Conservation (phyloP, 2,797 vertebrate genomes). For the Rhyacichthys aspro region DNA sequence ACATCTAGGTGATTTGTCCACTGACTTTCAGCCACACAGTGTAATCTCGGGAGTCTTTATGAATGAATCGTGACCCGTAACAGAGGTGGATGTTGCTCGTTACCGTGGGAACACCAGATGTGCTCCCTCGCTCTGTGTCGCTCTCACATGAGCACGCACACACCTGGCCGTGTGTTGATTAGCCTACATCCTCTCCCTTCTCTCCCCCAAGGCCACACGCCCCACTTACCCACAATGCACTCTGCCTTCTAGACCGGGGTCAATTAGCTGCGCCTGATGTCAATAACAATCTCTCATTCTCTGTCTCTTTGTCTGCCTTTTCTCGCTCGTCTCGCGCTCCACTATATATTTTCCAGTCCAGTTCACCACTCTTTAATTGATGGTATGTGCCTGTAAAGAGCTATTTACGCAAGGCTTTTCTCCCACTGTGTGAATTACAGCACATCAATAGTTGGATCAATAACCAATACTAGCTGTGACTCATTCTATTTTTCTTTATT, state of each 20-base stretch:
- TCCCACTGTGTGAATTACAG: slow-evolving; percentile 23
- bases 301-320: slow-evolving; percentile 3
- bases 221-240: slow-evolving; percentile 79
- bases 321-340: slow-evolving; percentile 12
- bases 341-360: slow-evolving; percentile 13
- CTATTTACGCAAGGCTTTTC: slow-evolving; percentile 23
- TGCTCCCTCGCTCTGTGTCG: slow-evolving; percentile 24
- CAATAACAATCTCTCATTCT: slow-evolving; percentile 52
- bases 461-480: slow-evolving; percentile 29
- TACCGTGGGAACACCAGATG: slow-evolving; percentile 71
- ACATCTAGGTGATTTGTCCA: slow-evolving; percentile 2
- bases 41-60: slow-evolving; percentile 38
- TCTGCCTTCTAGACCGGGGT: slow-evolving; percentile 58
- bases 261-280: slow-evolving; percentile 67
- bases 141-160: slow-evolving; percentile 17
- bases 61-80: slow-evolving; percentile 65
- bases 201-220: slow-evolving; percentile 68
- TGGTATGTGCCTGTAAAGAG: slow-evolving; percentile 25
- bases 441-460: slow-evolving; percentile 45
- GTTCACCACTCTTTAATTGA: slow-evolving; percentile 19
- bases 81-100: slow-evolving; percentile 59
- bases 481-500: slow-evolving; percentile 25
- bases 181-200: slow-evolving; percentile 58
- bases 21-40: neutral
- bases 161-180: slow-evolving; percentile 73